phyloP scores from a whole-genome alignment of 2,797 vertebrate species.

The Cryptoblepharus egeriae region DNA sequence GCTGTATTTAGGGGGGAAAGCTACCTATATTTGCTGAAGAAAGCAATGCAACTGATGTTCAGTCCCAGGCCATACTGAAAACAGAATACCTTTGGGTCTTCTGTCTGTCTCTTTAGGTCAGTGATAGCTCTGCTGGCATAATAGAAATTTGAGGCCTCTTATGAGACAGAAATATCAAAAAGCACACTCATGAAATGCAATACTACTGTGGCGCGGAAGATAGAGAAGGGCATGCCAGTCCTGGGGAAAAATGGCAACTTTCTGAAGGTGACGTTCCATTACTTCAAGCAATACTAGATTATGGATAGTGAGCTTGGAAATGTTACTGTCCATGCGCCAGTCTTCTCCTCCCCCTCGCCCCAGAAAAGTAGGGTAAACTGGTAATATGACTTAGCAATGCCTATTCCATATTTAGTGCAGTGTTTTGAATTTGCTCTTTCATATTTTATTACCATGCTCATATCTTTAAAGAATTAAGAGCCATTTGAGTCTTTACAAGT shows the following conservation, averaged over 20 bases:
- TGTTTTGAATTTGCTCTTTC: constrained; percentile 66
- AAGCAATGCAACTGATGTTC: constrained; percentile 27
- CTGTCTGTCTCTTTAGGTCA: constrained; percentile 52
- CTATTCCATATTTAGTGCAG: constrained; percentile 66
- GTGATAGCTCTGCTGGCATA: constrained; percentile 17
- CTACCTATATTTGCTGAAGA: constrained; percentile 55
- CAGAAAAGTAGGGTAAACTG: constrained; percentile 51
- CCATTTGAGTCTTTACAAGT: constrained; percentile 60
- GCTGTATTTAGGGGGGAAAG: not conserved
- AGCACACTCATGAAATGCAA: constrained; percentile 55
- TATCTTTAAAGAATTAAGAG: constrained; percentile 69
- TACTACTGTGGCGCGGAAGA: constrained; percentile 54
- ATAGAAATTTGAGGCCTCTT: constrained; percentile 53
- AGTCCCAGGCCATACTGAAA: constrained; percentile 52
- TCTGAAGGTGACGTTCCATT: constrained; percentile 62
- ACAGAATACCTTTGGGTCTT: constrained; percentile 60
- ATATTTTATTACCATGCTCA: constrained; percentile 65
- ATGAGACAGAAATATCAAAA: constrained; percentile 65
- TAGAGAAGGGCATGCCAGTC: constrained; percentile 56
- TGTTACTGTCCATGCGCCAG: not conserved
- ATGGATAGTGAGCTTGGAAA: constrained; percentile 31
- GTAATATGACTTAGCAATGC: constrained; percentile 60
- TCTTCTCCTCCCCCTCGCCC: not conserved
- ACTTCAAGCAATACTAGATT: constrained; percentile 48
- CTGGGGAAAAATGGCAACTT: constrained; percentile 63